phyloP scores from a whole-genome alignment of 2,113 vertebrate genomes.

The mouse (Mus musculus) region GRCm39 chrX:129350001-129350500 shows the following conservation, averaged over 20 bases:
- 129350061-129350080: not conserved
- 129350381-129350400: not conserved
- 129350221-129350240: not conserved
- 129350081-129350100: not conserved
- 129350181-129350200: not conserved
- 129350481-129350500: not conserved
- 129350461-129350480: not conserved
- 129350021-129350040: not conserved
- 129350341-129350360: not conserved
- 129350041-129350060: not conserved
- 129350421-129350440: not conserved
- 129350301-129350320: not conserved
- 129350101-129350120: not conserved
- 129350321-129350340: not conserved
- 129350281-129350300: not conserved
- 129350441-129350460: not conserved
- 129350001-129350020: not conserved
- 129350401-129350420: not conserved
- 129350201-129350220: constrained; percentile 37
- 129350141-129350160: not conserved
- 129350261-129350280: not conserved
- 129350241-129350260: not conserved
- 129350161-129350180: not conserved
- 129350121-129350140: not conserved
- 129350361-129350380: not conserved